Conservation (phyloP, 1,140 invertebrate genomes). For the Ganaspis sp. region DNA sequence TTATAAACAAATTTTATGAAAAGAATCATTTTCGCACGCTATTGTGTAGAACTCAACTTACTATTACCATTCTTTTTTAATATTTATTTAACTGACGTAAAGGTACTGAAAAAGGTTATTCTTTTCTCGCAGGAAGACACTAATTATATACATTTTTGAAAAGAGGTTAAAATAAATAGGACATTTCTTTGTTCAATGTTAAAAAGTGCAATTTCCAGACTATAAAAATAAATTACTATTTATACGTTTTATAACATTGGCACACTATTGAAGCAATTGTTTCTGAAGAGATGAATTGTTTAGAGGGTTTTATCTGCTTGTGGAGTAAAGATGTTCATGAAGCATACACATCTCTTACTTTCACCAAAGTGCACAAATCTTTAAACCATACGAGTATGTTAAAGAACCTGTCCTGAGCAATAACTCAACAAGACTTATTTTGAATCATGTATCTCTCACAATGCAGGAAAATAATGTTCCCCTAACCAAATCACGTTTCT, state of each 20-base stretch:
- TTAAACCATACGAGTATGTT: background rate
- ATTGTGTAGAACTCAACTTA: too few species aligned
- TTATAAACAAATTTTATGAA: too few species aligned
- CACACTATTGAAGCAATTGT: constrained; percentile 5
- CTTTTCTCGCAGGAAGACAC: too few species aligned
- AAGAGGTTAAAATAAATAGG: background rate
- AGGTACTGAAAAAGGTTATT: too few species aligned
- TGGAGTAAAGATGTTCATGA: constrained; percentile 1
- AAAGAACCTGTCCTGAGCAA: constrained; percentile 1
- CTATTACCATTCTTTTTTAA: too few species aligned
- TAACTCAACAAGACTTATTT: constrained; percentile 10
- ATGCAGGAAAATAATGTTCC: background rate
- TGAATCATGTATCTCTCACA: background rate
- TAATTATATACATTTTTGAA: too few species aligned
- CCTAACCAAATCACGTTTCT: background rate
- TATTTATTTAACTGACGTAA: too few species aligned
- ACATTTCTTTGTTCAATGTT: background rate
- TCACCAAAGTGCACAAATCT: constrained; percentile 27
- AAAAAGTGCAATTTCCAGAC: background rate
- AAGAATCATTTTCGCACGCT: too few species aligned
- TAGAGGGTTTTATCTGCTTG: background rate
- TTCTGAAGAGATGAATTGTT: background rate
- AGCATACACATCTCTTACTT: constrained; percentile 20
- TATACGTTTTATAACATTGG: background rate
- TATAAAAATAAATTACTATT: background rate